Base-by-base conservation (phyloP, 2,797 vertebrate genomes). In the Takifugu rubripes region DNA sequence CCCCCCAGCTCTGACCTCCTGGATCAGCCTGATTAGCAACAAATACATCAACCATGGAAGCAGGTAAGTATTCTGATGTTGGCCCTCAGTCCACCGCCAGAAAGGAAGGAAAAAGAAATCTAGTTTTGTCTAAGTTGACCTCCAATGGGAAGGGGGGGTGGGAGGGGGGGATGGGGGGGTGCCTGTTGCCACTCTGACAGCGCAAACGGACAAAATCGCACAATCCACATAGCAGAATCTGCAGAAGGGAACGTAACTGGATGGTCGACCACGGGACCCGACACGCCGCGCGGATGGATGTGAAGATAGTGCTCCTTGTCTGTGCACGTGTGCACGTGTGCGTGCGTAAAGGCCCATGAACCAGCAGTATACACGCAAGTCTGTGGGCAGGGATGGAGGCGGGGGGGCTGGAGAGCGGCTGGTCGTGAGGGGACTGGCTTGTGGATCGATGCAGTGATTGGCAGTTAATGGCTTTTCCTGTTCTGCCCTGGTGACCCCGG, bases 391-490 rank as follows among this genome's bases (percentile, higher is more conserved):
- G 44, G 44, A 6, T 45, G 14, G 44, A 66, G 70, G 70, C 6
- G 52, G 67, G 51, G 25, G 69, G 75, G 65, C 72, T 26, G 31
- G 72, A 56, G 66, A 33, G 66, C 60, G 66, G 83, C 70, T 77
- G 75, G 75, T 74, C 76, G 86, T 81, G 82, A 84, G 83, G 84
- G 80, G 79, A 81, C 84, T 54, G 81, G 85, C 87, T 87, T 88
- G 89, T 90, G 86, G 90, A 93, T 92, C 92, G 90, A 93, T 93
- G 90, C 87, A 76, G 89, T 91, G 92, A 93, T 92, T 92, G 92
- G 92, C 91, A 91, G 90, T 91, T 93, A 93, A 93, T 92, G 90
- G 91, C 90, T 91, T 91, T 92, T 88, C 90, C 92, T 88, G 89
- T 92, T 91, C 88, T 90, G 89, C 89, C 91, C 91, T 89, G 86